Base-by-base conservation (phyloP, 2,113 vertebrate genomes). In the Trematocara marginatum region DNA sequence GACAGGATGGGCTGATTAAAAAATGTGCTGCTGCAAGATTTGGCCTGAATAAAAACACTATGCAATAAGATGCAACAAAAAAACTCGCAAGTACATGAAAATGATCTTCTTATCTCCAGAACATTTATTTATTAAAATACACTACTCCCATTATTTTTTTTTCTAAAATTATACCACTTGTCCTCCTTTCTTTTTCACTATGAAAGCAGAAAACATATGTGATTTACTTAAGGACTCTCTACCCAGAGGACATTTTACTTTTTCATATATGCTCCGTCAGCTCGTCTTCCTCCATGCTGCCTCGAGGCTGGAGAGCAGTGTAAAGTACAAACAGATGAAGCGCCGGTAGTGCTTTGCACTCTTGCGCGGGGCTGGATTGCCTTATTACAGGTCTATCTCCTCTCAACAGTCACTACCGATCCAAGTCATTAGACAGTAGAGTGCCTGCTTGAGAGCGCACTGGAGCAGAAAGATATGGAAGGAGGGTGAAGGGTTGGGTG, bases 391-490 rank as follows among this genome's bases (percentile, higher is more conserved):
- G 88, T 94, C 90, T 92, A 92, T 94, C 92, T 92, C 81, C 81
- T 89, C 90, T 93, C 92, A 76, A 88, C 93, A 92, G 88, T 92
- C 89, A 87, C 90, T 71, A 79, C 86, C 35, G 59, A 92, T 95
- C 88, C 91, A 69, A 94, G 93, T 92, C 94, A 93, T 94, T 95
- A 94, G 86, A 86, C 86, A 89, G 89, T 84, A 61, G 91, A 94
- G 92, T 91, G 92, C 35, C 92, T 90, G 86, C 92, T 93, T 86
- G 87, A 90, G 87, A 90, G 90, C 26, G 87, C 86, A 74, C 89
- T 91, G 86, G 85, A 92, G 89, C 87, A 85, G 90, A 93, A 83
- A 91, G 89, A 93, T 86, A 83, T 79, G 69, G 42, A 53, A 59
- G 56, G 52, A 26, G 42, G 38, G 34, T 10, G 16, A 49, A 71